phyloP scores from a whole-genome alignment of 2,113 vertebrate genomes.

The Heterochromis multidens region DNA sequence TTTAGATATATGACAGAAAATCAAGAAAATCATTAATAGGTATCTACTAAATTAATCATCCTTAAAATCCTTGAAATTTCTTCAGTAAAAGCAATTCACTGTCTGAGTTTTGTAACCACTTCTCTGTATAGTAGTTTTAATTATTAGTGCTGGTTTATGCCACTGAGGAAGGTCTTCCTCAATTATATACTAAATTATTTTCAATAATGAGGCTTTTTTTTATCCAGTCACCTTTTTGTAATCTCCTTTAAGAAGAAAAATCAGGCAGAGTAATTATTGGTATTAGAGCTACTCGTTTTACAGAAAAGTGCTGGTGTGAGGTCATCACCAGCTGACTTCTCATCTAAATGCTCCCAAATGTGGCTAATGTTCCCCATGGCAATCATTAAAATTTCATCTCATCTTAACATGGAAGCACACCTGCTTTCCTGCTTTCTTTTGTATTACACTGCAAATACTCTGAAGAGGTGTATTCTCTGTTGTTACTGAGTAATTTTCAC shows the following conservation, averaged over 20 bases:
- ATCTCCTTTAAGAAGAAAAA: background rate
- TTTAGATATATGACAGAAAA: no score
- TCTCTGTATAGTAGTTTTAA: background rate
- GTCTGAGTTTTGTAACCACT: background rate
- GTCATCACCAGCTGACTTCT: background rate
- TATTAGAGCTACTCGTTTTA: background rate
- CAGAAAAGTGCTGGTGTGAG: background rate
- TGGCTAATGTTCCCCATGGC: constrained; percentile 31
- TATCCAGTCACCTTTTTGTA: background rate
- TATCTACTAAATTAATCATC: no score
- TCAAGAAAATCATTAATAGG: no score
- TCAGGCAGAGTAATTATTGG: constrained; percentile 3
- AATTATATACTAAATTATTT: background rate
- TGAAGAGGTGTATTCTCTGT: constrained; percentile 15
- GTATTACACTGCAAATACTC: background rate
- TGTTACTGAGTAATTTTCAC: constrained; percentile 27
- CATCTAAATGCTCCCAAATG: constrained; percentile 33
- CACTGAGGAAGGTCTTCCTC: background rate
- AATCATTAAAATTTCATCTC: constrained; percentile 50
- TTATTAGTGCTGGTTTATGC: background rate
- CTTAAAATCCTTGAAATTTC: background rate
- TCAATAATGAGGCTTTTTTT: background rate
- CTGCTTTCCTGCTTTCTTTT: background rate
- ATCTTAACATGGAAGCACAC: background rate
- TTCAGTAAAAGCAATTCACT: background rate